Conservation (phyloP, 1,140 invertebrate genomes). For the Aphaenogaster floridana region DNA sequence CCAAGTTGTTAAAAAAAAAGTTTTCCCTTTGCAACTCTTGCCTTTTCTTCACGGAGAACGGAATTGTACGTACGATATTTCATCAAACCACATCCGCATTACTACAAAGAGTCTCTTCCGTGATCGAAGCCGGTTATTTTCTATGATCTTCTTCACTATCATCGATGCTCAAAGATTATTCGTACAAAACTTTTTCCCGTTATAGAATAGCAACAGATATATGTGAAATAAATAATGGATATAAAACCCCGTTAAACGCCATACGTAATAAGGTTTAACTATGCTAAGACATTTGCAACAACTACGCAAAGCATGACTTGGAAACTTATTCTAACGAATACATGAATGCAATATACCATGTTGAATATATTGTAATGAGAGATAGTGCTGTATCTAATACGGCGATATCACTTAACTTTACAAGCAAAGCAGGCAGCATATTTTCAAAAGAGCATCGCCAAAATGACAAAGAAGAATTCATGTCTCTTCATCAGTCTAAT, state of each 20-base stretch:
- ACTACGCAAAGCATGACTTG: not conserved
- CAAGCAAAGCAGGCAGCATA: not conserved
- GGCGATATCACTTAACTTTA: not conserved
- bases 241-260: not conserved
- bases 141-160: not conserved
- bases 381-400: not conserved
- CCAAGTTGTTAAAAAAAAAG: conserved; percentile 32
- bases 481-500: conserved; percentile 32
- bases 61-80: not conserved
- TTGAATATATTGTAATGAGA: not conserved
- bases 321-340: not conserved
- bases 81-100: not conserved
- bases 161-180: not conserved
- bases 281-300: not conserved
- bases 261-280: not conserved
- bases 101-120: not conserved
- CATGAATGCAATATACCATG: not conserved
- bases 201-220: not conserved
- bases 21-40: not conserved
- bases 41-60: not conserved
- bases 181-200: not conserved
- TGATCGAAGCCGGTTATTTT: conserved; percentile 14
- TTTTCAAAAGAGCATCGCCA: not conserved
- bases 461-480: conserved; percentile 52
- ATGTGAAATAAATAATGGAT: not conserved